A percentile compares a stretch with the other conserved stretches of the same genome.
These are phyloP conservation scores for Linnaemya vulpina DNA, from an alignment of 2,888 invertebrate species.

Conservation along the genomic window DNA sequence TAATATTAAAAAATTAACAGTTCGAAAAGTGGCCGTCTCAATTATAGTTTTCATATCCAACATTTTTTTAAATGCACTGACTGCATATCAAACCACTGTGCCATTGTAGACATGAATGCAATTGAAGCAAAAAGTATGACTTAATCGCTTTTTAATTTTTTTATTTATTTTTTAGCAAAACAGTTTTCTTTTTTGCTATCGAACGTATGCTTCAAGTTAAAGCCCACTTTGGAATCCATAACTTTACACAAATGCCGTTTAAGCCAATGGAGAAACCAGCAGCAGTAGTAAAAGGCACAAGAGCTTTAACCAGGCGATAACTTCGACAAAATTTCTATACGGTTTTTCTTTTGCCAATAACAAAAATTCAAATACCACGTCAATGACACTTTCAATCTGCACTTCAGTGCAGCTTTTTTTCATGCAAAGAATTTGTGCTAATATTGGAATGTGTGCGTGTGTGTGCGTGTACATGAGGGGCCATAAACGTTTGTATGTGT, in stretches of 20 bases:
- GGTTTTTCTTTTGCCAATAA: not conserved
- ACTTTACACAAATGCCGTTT: conserved; percentile 47
- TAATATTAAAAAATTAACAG: too few species aligned
- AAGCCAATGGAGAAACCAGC: conserved; percentile 12
- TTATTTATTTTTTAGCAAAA: conserved; percentile 14
- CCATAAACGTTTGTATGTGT: conserved; percentile 3
- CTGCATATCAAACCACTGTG: conserved; percentile 14
- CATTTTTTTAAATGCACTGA: not conserved
- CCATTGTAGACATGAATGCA: not conserved
- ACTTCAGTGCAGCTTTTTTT: conserved; percentile 40
- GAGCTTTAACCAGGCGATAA: conserved; percentile 30
- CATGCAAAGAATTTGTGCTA: conserved; percentile 38
- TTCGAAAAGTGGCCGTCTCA: too few species aligned
- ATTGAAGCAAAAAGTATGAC: not conserved
- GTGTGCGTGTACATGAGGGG: not conserved
- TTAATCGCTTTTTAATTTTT: not conserved
- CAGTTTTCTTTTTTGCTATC: conserved; percentile 40
- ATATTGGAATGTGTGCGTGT: conserved; percentile 10
- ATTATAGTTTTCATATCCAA: too few species aligned
- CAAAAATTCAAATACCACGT: conserved; percentile 23
- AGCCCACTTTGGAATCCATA: conserved; percentile 6
- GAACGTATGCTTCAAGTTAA: conserved; percentile 42
- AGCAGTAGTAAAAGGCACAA: not conserved
- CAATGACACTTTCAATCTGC: conserved; percentile 60
- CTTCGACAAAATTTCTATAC: not conserved